These are phyloP conservation scores for Drosophila antonietae DNA, from an alignment of 2,888 invertebrate species.

Conservation along the genomic window DNA sequence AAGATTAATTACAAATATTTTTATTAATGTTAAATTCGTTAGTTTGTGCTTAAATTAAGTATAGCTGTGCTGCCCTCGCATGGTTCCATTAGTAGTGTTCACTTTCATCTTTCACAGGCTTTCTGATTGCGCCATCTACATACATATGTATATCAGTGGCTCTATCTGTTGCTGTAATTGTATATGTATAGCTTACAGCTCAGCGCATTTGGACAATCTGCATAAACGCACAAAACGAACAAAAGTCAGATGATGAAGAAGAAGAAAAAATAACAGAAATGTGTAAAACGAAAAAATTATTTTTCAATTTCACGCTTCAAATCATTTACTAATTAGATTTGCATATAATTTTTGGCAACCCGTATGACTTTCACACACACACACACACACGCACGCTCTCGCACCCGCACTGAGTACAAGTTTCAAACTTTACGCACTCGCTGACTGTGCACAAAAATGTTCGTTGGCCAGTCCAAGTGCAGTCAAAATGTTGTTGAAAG, in stretches of 20 bases:
- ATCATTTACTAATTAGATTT: constrained; percentile 83
- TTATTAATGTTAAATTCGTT: constrained; percentile 7
- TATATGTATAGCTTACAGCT: constrained; percentile 62
- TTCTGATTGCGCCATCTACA: constrained; percentile 10
- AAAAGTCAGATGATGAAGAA: not conserved
- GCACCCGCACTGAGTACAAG: constrained; percentile 28
- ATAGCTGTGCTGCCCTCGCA: constrained; percentile 22
- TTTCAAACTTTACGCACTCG: constrained; percentile 46
- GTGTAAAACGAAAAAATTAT: constrained; percentile 57
- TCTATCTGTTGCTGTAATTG: constrained; percentile 19
- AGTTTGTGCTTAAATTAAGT: constrained; percentile 48
- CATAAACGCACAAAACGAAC: constrained; percentile 47
- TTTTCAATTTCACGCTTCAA: constrained; percentile 84
- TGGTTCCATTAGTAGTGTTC: constrained; percentile 24
- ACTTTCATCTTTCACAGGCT: constrained; percentile 15
- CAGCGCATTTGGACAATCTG: constrained; percentile 69
- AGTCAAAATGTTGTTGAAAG: constrained; percentile 50
- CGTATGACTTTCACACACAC: constrained; percentile 29
- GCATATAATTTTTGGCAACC: constrained; percentile 75
- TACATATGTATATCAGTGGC: constrained; percentile 17
- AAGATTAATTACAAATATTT: too few species aligned
- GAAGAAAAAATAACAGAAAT: constrained; percentile 5
- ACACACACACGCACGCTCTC: not conserved
- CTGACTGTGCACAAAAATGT: constrained; percentile 69
- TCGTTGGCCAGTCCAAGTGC: constrained; percentile 23